Base-by-base conservation (phyloP, 2,888 invertebrate genomes). In the Nomada fabriciana region DNA sequence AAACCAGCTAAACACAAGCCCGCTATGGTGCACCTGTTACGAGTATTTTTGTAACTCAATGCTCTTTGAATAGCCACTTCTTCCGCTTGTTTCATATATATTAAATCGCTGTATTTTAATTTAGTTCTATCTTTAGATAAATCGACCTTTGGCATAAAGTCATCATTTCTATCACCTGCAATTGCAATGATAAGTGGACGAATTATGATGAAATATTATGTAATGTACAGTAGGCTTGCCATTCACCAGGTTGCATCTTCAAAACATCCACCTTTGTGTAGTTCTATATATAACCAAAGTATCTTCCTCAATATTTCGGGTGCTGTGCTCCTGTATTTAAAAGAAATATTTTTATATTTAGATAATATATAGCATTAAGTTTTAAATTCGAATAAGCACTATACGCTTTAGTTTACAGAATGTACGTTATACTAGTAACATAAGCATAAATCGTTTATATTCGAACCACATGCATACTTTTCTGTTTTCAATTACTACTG, bases 81-180 rank as follows among this genome's bases (percentile, higher is more conserved):
- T 92, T 98, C 97, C 50, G 98, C 95, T 75, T 97, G 94, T 94
- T 96, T 96, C 95, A 98, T 97, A 91, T 97, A 98, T 93, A 97
- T 95, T 75, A 97, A 92, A 90, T 98, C 97, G 0, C 96, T 95
- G 88, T 95, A 94, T 87, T 95, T 96, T 76, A 96, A 88, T 91
- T 95, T 94, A 18, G 43, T 53, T 18, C 70, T 43, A 50, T 92
- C 90, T 57, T 70, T 89, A 20, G 84, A 88, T 2, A 94, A 36
- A 29, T 88, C 68, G n/a, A 96, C 94, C 91, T 95, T 95, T 50
- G 95, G 95, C 96, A 96, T 95, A 52, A 93, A 94, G 82, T 94
- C 94, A 23, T n/a, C 63, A 25, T 60, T 61, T 53, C 53, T 63
- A 9, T 4, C 50, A 29, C 29, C 87, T 87, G 52, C 3, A 79